A percentile compares a stretch with the other conserved stretches of the same genome.
Conservation (phyloP, 2,888 invertebrate species). For the Drosophila aldrichi region DNA sequence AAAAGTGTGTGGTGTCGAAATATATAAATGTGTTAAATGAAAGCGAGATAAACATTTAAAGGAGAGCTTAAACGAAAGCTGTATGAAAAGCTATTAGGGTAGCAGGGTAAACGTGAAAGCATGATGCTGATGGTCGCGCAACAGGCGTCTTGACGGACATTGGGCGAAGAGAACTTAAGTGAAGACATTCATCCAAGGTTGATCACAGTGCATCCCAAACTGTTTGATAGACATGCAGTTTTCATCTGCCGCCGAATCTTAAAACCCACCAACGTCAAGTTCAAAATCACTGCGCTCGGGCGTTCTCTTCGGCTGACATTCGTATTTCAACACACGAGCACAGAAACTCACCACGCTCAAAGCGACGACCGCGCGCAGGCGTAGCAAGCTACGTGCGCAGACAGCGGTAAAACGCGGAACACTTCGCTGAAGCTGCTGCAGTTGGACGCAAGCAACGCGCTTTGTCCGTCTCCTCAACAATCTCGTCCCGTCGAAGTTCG, state of each 20-base stretch:
- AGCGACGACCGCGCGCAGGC: constrained; percentile 55
- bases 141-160: constrained; percentile 34
- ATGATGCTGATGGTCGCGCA: constrained; percentile 24
- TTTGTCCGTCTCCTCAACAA: constrained; percentile 36
- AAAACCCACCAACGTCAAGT: constrained; percentile 40
- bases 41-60: constrained; percentile 10
- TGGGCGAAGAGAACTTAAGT: constrained; percentile 6
- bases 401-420: constrained; percentile 60
- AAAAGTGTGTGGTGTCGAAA: constrained; percentile 46
- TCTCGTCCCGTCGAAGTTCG: constrained; percentile 26
- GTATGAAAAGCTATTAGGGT: neutral
- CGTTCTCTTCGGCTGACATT: constrained; percentile 28
- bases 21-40: constrained; percentile 36
- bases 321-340: constrained; percentile 31
- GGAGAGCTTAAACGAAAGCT: neutral
- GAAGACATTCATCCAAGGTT: constrained; percentile 9
- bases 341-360: constrained; percentile 47
- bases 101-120: neutral
- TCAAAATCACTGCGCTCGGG: constrained; percentile 48
- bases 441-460: constrained; percentile 81
- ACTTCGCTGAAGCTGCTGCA: constrained; percentile 82
- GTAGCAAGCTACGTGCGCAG: constrained; percentile 53
- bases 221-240: constrained; percentile 40
- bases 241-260: constrained; percentile 12
- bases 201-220: constrained; percentile 42